These are phyloP conservation scores for Eretmocerus hayati DNA, from an alignment of 2,888 invertebrate species.

Conservation along the genomic window DNA sequence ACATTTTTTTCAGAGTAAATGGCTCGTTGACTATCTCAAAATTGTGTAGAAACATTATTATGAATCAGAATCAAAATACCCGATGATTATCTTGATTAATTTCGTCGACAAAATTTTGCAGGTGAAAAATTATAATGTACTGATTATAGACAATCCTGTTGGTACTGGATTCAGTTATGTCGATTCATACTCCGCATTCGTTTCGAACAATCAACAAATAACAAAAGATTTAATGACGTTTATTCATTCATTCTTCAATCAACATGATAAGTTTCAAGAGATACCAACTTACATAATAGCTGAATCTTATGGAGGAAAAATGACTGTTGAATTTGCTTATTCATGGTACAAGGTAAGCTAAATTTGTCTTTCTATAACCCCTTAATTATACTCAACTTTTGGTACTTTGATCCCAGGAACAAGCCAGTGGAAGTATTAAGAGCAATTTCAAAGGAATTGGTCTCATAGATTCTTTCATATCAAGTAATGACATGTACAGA, in stretches of 20 bases:
- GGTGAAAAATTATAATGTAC: conserved; percentile 64
- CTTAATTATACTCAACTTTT: neutral
- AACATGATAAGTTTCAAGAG: conserved; percentile 62
- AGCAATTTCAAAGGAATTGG: conserved; percentile 35
- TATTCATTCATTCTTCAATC: conserved; percentile 61
- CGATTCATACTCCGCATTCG: conserved; percentile 51
- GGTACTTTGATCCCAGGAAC: conserved; percentile 8
- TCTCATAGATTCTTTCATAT: conserved; percentile 33
- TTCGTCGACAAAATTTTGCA: too few species aligned
- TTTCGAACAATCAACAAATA: conserved; percentile 55
- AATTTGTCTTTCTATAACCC: neutral
- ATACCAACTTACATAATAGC: conserved; percentile 78
- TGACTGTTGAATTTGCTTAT: conserved; percentile 76
- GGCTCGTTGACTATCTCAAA: too few species aligned
- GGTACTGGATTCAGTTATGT: conserved; percentile 83
- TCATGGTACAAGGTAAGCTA: conserved; percentile 49
- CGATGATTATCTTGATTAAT: neutral
- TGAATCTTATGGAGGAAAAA: conserved; percentile 90
- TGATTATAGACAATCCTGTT: conserved; percentile 87
- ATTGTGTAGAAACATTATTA: neutral
- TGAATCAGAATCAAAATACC: neutral
- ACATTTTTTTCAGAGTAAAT: too few species aligned
- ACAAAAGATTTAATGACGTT: conserved; percentile 69
- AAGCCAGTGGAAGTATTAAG: conserved; percentile 25
- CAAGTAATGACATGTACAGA: conserved; percentile 31